Evolutionary conservation across 2,888 invertebrate species (phyloP), one percentile per base, ranked within the genome.

Genomic region (Mythimna albipuncta): DNA sequence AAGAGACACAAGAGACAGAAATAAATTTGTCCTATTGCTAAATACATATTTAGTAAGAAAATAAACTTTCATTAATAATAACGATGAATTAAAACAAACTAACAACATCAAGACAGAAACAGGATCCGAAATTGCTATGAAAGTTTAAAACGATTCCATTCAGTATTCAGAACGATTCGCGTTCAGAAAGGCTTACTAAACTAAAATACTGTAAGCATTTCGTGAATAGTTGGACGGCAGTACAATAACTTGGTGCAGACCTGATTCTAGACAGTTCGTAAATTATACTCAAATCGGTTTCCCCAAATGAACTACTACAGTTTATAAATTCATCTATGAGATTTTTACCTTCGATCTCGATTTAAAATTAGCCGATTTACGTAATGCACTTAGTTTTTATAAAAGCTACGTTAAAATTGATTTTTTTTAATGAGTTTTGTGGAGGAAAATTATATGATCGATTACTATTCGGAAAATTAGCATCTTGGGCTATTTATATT

Each of bases 101-200:
- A 52, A 61, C 6, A 38, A 63, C 11, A 55, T 44, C 6, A 65
- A 69, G n/a, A 1, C 11, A 52, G 44, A 59, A 64, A 10, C 57
- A 69, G 26, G 10, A 54, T 41, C 16, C 16, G 0, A 64, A 64
- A 38, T n/a, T n/a, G 41, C 21, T 38, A n/a, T 47, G 13, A 32
- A 55, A 76, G 19, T 66, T 81, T 67, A 57, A 77, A 71, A 71
- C 59, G 16, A 52, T 70, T 41, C 11, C 38, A 70, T 81, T 81
- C 54, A 66, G 44, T 38, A 69, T 64, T 52, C 32, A 61, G 13
- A 58, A 72, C 26, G 16, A 58, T 65, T 71, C 54, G 10, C 32
- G 35, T 65, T 10, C n/a, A 16, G 54, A 71, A 64, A 68, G 55
- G 61, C 50, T 50, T 59, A 58, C 59, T 41, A 21, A 70, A 59